phyloP scores from a whole-genome alignment of 2,797 vertebrate genomes.

The Muraenolepis orangiensis region DNA sequence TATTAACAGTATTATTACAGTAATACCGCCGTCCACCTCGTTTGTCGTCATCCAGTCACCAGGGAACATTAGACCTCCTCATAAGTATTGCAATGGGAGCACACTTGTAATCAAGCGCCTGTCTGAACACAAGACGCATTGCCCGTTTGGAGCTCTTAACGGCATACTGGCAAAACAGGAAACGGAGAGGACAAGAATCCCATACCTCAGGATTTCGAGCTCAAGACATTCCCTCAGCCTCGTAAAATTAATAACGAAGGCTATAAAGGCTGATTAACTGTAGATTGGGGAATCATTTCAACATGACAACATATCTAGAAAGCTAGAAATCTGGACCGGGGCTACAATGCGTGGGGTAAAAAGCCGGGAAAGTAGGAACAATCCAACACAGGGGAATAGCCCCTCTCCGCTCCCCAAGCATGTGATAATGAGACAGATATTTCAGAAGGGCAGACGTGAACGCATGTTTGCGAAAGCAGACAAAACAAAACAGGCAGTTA shows the following conservation, averaged over 20 bases:
- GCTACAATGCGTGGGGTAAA: slow-evolving; percentile 33
- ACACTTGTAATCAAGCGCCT: slow-evolving; percentile 53
- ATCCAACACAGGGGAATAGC: slow-evolving; percentile 31
- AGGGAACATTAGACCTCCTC: slow-evolving; percentile 35
- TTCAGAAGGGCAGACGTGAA: slow-evolving; percentile 41
- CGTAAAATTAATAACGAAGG: slow-evolving; percentile 57
- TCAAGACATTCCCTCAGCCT: slow-evolving; percentile 53
- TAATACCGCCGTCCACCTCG: slow-evolving; percentile 21
- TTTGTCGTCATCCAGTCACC: slow-evolving; percentile 23
- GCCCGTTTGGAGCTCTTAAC: slow-evolving; percentile 46
- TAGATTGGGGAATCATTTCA: slow-evolving; percentile 65
- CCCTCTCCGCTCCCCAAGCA: slow-evolving; percentile 42
- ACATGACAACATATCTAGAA: slow-evolving; percentile 62
- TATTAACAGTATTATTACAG: too few relatives aligned
- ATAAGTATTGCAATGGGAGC: slow-evolving; percentile 38
- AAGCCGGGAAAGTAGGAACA: slow-evolving; percentile 24
- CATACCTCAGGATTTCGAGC: slow-evolving; percentile 40
- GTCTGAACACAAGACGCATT: slow-evolving; percentile 47
- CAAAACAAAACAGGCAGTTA: slow-evolving; percentile 28
- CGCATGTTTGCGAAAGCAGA: slow-evolving; percentile 29
- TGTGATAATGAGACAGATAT: slow-evolving; percentile 51
- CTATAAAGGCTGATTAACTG: slow-evolving; percentile 63
- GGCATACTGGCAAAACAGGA: slow-evolving; percentile 58
- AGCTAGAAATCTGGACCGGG: slow-evolving; percentile 36
- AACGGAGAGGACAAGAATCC: slow-evolving; percentile 35